Evolutionary conservation across 2,888 invertebrate species (phyloP).

Genomic region (Ypsolopha scabrella): DNA sequence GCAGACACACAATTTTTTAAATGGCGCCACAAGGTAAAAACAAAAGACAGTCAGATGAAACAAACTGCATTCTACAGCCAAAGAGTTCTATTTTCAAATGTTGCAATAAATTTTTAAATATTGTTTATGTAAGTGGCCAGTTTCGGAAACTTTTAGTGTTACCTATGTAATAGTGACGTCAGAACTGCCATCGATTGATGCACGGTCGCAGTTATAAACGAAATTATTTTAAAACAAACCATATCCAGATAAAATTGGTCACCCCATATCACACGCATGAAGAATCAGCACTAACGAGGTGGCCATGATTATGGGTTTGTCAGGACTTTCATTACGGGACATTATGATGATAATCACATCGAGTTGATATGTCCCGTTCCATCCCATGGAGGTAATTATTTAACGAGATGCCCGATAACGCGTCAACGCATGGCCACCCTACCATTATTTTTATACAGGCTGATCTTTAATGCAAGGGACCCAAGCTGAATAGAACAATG

Average conservation of each 20-base stretch:
- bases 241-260: background rate
- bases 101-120: too few species aligned
- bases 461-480: background rate
- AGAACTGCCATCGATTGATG: too few species aligned
- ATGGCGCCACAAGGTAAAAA: too few species aligned
- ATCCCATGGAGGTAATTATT: conserved; percentile 5
- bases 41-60: too few species aligned
- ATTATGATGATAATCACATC: conserved; percentile 25
- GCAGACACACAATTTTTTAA: too few species aligned
- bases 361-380: background rate
- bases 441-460: background rate
- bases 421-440: conserved; percentile 12
- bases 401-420: conserved; percentile 15
- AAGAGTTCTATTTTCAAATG: too few species aligned
- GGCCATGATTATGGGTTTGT: conserved; percentile 24
- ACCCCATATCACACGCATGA: conserved; percentile 1
- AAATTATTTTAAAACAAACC: too few species aligned
- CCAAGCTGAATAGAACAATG: background rate
- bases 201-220: too few species aligned
- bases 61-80: too few species aligned
- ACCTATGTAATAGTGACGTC: too few species aligned
- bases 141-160: too few species aligned
- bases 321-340: conserved; percentile 30
- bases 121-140: too few species aligned
- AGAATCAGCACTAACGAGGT: conserved; percentile 27